Evolutionary conservation across 2,888 invertebrate species (phyloP), one percentile per base, ranked within the genome.

Genomic region (Galerucella calmariensis): DNA sequence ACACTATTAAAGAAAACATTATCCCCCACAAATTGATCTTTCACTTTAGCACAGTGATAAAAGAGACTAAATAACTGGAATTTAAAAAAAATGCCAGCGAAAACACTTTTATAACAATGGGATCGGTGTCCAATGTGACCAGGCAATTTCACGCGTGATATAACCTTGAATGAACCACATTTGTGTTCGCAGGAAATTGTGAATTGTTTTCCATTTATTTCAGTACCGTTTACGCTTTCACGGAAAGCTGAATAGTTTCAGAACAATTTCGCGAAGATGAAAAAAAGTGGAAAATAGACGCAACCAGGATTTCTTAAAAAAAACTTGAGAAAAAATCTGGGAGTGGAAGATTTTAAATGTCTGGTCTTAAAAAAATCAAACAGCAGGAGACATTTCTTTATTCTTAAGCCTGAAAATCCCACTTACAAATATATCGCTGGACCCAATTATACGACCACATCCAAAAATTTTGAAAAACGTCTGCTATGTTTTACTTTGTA

Each of bases 141-240:
- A 27, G 62, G 48, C 61, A 69, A 69, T 69, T 69, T 69, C 69
- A 62, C 69, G 51, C 69, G 69, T 69, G 69, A 48, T 69, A 46
- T 59, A 61, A 59, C 27, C 59, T 59, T 61, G 61, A 69, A 69
- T 69, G 69, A 59, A 48, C 69, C 69, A 69, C 69, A 61, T 69
- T 69, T 48, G 69, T 59, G 59, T 69, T 61, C 69, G 24, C n/a
- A n/a, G n/a, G 69, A 69, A 69, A 69, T 69, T 61, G 69, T 61
- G 69, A 62, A 69, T 69, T 69, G 69, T 69, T 69, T 69, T 69
- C 62, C 62, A 62, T 69, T 62, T 62, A 48, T 69, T 69, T 48
- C 12, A 27, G 44, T 63, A n/a, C 1, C 9, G 44, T 16, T 63
- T 2, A 48, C 63, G 44, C 44, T 44, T 63, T 16, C n/a, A 48